Conservation (phyloP, 1,140 invertebrate species). For the Trachymyrmex septentrionalis region DNA sequence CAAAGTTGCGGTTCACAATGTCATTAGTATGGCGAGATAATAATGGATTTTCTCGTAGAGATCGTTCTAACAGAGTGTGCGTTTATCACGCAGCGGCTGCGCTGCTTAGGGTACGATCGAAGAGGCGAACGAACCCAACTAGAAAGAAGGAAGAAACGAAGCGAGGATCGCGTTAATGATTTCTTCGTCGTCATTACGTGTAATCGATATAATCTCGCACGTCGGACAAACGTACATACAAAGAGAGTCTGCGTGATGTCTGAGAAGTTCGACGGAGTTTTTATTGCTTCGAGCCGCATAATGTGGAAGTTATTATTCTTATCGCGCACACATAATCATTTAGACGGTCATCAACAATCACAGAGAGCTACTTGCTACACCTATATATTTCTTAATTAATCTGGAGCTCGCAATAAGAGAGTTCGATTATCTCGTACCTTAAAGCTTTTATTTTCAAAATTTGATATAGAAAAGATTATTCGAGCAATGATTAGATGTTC, state of each 20-base stretch:
- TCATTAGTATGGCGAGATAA: slow-evolving; percentile 53
- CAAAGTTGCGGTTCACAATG: slow-evolving; percentile 48
- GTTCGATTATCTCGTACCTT: not conserved
- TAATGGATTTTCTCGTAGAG: slow-evolving; percentile 44
- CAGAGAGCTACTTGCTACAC: not conserved
- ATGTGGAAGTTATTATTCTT: slow-evolving; percentile 48
- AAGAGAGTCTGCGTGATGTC: slow-evolving; percentile 38
- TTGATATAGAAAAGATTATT: not conserved
- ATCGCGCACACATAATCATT: slow-evolving; percentile 21
- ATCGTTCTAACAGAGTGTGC: slow-evolving; percentile 22
- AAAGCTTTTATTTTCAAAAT: not conserved
- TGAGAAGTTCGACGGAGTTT: slow-evolving; percentile 13
- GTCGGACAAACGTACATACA: not conserved
- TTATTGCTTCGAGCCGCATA: not conserved
- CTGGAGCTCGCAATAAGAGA: not conserved
- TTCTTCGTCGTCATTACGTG: slow-evolving; percentile 50
- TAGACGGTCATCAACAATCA: not conserved
- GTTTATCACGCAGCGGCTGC: slow-evolving; percentile 8
- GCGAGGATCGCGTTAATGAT: slow-evolving; percentile 45
- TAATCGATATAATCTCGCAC: slow-evolving; percentile 58
- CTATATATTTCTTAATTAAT: slow-evolving; percentile 10
- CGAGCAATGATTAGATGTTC: not conserved
- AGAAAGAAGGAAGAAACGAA: slow-evolving; percentile 49
- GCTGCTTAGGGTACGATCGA: not conserved
- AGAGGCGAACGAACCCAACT: slow-evolving; percentile 39